These are phyloP conservation scores for Lepidocolaptes lacrymiger DNA, from an alignment of 2,797 vertebrate genomes.

Conservation along the genomic window DNA sequence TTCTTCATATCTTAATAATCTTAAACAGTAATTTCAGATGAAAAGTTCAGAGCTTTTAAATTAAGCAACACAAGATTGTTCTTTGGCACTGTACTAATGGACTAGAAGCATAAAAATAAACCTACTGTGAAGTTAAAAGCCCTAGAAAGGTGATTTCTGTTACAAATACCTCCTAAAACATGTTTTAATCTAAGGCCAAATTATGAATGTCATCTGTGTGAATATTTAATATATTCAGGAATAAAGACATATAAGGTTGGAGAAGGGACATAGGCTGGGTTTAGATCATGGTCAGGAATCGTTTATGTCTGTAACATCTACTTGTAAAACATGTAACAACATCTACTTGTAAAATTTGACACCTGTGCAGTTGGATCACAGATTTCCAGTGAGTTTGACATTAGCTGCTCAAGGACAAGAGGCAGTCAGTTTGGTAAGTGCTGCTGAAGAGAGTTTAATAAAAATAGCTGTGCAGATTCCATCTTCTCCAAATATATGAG, in stretches of 20 bases:
- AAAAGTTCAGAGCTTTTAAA: slow-evolving; percentile 1
- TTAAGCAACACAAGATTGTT: background rate
- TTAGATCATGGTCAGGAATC: background rate
- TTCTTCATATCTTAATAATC: background rate
- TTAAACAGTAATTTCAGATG: background rate
- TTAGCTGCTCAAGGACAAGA: background rate
- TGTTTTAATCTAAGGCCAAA: background rate
- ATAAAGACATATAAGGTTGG: rapidly evolving
- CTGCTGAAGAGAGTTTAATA: background rate
- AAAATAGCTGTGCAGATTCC: background rate
- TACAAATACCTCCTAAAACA: background rate
- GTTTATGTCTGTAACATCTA: background rate
- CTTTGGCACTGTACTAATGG: background rate
- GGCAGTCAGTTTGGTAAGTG: background rate
- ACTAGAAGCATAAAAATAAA: slow-evolving; percentile 15
- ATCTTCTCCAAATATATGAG: background rate
- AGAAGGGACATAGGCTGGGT: background rate
- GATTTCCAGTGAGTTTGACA: background rate
- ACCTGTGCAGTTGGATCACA: background rate
- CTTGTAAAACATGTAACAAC: background rate
- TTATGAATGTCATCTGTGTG: background rate
- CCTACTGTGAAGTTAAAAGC: background rate
- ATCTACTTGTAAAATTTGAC: background rate
- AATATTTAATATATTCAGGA: background rate
- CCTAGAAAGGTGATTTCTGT: background rate